phyloP scores from a whole-genome alignment of 2,113 vertebrate species.

The Chaenogobius annularis region DNA sequence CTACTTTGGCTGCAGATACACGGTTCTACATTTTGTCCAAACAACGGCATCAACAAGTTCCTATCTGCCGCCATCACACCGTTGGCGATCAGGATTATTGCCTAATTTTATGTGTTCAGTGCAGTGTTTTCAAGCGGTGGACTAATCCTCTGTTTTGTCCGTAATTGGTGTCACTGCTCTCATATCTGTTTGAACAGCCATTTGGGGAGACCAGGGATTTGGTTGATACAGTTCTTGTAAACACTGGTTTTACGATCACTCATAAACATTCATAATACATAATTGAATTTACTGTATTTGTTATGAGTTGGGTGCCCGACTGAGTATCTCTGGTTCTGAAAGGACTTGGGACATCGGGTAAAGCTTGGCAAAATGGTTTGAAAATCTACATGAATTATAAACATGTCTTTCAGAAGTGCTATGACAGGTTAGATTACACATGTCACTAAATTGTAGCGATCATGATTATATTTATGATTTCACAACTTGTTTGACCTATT shows the following conservation, averaged over 20 bases:
- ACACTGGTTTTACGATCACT: constrained; percentile 23
- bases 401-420: too few species aligned
- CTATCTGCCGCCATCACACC: constrained; percentile 27
- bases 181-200: constrained; percentile 62
- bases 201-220: constrained; percentile 34
- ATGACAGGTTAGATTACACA: too few species aligned
- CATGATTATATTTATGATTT: too few species aligned
- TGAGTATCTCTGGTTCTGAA: background rate
- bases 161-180: constrained; percentile 42
- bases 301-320: background rate
- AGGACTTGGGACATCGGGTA: background rate
- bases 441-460: too few species aligned
- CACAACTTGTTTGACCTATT: too few species aligned
- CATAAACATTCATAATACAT: background rate
- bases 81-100: constrained; percentile 29
- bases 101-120: constrained; percentile 40
- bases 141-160: constrained; percentile 49
- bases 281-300: background rate
- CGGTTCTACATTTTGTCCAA: constrained; percentile 30
- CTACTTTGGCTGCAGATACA: constrained; percentile 27
- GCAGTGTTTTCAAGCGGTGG: constrained; percentile 48
- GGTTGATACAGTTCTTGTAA: constrained; percentile 50
- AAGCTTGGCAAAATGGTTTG: too few species aligned
- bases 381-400: too few species aligned
- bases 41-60: constrained; percentile 7